Conservation (phyloP, 2,113 vertebrate genomes). For the Dendropsophus ebraccatus region DNA sequence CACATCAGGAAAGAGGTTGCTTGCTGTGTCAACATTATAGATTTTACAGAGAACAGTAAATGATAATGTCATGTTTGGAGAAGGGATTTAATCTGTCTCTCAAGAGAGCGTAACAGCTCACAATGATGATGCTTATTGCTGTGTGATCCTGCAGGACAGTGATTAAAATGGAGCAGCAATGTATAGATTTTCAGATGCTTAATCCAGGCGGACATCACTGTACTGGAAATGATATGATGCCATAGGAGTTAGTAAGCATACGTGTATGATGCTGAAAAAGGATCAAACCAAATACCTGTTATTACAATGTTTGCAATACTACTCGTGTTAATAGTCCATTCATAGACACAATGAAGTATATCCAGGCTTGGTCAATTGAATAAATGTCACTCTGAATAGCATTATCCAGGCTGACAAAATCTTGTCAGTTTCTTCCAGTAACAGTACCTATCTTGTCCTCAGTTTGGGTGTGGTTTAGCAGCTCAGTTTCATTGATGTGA, state of each 20-base stretch:
- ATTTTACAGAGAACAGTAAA: constrained; percentile 49
- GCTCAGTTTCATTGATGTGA: no score
- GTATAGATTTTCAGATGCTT: constrained; percentile 66
- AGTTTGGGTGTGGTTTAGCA: no score
- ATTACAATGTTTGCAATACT: background rate
- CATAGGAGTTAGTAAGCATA: background rate
- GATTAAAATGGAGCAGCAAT: constrained; percentile 70
- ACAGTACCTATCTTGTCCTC: no score
- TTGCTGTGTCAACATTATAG: constrained; percentile 55
- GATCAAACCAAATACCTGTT: background rate
- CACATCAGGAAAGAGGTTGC: constrained; percentile 24
- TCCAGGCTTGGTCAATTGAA: background rate
- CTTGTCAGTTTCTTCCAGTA: no score
- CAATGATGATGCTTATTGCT: constrained; percentile 40
- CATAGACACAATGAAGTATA: background rate
- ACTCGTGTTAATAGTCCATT: background rate
- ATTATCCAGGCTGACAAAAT: no score
- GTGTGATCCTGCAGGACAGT: constrained; percentile 71
- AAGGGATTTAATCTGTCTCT: constrained; percentile 54
- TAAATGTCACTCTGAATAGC: no score
- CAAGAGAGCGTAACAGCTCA: constrained; percentile 14
- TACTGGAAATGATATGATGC: constrained; percentile 21
- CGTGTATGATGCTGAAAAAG: background rate
- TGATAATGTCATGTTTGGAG: constrained; percentile 59
- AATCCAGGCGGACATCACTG: constrained; percentile 62